These are phyloP conservation scores for Dicranocentrus wangi DNA, from an alignment of 2,888 invertebrate species.

Conservation along the genomic window DNA sequence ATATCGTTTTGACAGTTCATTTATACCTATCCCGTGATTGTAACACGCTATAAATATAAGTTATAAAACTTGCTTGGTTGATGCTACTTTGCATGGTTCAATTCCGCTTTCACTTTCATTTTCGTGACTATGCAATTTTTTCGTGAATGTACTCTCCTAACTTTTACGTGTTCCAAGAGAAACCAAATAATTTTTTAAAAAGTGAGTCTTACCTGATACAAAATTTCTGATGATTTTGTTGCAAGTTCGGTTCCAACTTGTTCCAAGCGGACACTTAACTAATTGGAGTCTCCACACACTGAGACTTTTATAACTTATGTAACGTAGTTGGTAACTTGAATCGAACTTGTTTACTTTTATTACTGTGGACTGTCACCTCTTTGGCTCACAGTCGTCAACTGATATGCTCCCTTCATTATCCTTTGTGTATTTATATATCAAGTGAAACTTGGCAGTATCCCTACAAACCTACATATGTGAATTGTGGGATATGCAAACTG, in stretches of 20 bases:
- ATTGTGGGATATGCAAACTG: slow-evolving; percentile 36
- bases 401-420: slow-evolving; percentile 32
- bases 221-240: no score
- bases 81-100: neutral
- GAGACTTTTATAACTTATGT: no score
- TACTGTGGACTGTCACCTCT: slow-evolving; percentile 51
- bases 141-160: neutral
- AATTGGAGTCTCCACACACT: neutral
- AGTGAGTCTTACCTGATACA: neutral
- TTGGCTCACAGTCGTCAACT: slow-evolving; percentile 53
- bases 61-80: no score
- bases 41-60: no score
- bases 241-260: no score
- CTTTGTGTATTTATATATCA: slow-evolving; percentile 56
- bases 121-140: slow-evolving; percentile 29
- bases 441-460: slow-evolving; percentile 40
- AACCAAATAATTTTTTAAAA: neutral
- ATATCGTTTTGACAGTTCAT: no score
- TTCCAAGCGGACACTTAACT: no score
- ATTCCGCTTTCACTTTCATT: slow-evolving; percentile 40
- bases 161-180: neutral
- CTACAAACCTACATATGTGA: neutral
- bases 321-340: no score
- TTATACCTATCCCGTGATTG: no score
- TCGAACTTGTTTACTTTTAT: no score